Base-by-base conservation (phyloP, 2,888 invertebrate genomes). In the Embidobia sp. region DNA sequence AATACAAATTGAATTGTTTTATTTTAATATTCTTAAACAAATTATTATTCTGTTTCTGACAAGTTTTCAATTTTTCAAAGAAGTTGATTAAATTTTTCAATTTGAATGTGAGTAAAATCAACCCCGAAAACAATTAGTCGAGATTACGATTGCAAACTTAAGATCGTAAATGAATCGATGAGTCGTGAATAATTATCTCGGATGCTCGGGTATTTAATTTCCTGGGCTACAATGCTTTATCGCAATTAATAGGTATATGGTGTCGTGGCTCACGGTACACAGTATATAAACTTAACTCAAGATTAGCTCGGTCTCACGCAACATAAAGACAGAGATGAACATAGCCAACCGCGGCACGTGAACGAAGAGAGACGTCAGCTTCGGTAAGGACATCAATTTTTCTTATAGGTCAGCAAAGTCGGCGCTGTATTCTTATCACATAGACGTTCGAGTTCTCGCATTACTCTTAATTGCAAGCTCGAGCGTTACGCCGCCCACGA, bases 401-500 rank as follows among this genome's bases (percentile, higher is more conserved):
- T 87, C 85, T 88, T 85, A 85, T 84, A 85, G 85, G 83, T 85
- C 85, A 84, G 72, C 77, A 48, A 76, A 63, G 72, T 59, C 46
- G 49, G 61, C 48, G 66, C 46, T 31, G 74, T 18, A 48, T 75
- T 77, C 83, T 87, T 87, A 87, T 87, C 87, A 84, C 79, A 51
- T 64, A 55, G 66, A 80, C 80, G 64, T 80, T 80, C 73, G 77
- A 79, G 80, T 80, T 82, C 84, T 87, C 84, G 82, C 83, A 83
- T 84, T 85, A 85, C 85, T 84, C 81, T 86, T 87, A 87, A 87
- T 87, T 87, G 83, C 85, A 81, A 84, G 82, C 83, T 82, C 81
- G 84, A 85, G 81, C 82, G 80, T 83, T 81, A 83, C 79, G 77
- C 79, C 84, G 82, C 83, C 82, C 82, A 78, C 79, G 72, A 79